Percentiles rank a stretch among this genome's conserved stretches.
Evolutionary conservation across 2,113 vertebrate species (phyloP).

Genomic region (Corythornis vintsioides): DNA sequence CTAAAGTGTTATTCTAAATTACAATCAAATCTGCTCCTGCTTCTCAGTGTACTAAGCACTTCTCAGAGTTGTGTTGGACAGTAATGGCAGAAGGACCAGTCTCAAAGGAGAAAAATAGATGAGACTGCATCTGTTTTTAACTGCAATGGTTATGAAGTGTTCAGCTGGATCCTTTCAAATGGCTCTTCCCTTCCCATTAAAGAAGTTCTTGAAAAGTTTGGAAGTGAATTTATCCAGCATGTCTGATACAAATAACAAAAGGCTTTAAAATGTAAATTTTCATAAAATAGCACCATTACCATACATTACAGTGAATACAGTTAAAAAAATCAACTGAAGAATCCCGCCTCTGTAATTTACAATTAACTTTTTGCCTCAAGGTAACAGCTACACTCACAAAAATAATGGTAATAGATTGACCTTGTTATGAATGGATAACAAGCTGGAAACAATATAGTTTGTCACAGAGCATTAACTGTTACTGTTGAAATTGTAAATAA

Average conservation of each 20-base stretch:
- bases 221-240: conserved; percentile 10
- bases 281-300: conserved; percentile 17
- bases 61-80: not conserved
- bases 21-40: not conserved
- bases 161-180: conserved; percentile 25
- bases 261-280: conserved; percentile 38
- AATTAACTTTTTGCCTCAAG: conserved; percentile 77
- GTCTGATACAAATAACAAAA: not conserved
- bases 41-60: not conserved
- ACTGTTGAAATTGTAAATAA: conserved; percentile 70
- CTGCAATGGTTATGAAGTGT: not conserved
- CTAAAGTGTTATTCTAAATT: not conserved
- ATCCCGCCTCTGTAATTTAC: conserved; percentile 68
- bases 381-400: conserved; percentile 73
- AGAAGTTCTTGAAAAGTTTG: conserved; percentile 44
- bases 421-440: conserved; percentile 76
- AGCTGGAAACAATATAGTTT: conserved; percentile 75
- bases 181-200: not conserved
- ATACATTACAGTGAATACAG: conserved; percentile 35
- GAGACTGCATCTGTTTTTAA: not conserved
- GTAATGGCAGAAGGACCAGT: not conserved
- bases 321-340: not conserved
- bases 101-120: not conserved
- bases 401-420: conserved; percentile 75
- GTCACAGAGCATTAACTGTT: conserved; percentile 75